Percentiles rank a stretch among this genome's conserved stretches.
Conservation (phyloP, 2,888 invertebrate species). For the Phania funesta region DNA sequence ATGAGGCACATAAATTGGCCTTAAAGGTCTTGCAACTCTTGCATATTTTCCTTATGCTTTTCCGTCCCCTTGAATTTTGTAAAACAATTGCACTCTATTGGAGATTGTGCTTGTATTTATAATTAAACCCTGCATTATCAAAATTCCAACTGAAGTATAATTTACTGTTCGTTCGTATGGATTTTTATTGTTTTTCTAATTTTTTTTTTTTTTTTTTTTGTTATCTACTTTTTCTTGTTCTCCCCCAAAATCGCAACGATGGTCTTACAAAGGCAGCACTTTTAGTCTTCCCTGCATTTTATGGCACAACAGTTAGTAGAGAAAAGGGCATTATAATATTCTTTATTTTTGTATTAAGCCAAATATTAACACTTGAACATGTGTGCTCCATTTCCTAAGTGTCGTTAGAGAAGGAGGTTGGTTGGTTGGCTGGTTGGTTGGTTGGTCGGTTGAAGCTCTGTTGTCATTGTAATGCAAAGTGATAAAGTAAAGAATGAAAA, state of each 20-base stretch:
- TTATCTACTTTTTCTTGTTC: neutral
- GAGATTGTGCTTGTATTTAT: slow-evolving; percentile 55
- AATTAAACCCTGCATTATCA: slow-evolving; percentile 60
- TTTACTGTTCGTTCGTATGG: slow-evolving; percentile 39
- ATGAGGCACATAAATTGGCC: slow-evolving; percentile 7
- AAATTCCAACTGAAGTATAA: slow-evolving; percentile 55
- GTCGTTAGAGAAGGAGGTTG: slow-evolving; percentile 55
- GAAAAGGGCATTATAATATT: slow-evolving; percentile 22
- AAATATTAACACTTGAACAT: slow-evolving; percentile 67
- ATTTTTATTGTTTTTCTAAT: slow-evolving; percentile 12
- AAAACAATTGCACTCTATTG: slow-evolving; percentile 19
- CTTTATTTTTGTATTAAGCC: slow-evolving; percentile 53
- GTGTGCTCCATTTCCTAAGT: slow-evolving; percentile 65
- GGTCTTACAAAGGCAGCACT: neutral
- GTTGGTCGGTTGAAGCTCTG: neutral
- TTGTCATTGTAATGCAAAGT: slow-evolving; percentile 35
- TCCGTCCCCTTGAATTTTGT: neutral
- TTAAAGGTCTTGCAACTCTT: slow-evolving; percentile 1
- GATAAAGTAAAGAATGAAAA: neutral
- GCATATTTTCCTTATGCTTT: neutral
- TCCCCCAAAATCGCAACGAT: slow-evolving; percentile 7
- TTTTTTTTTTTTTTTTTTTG: neutral
- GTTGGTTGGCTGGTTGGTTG: slow-evolving; percentile 31
- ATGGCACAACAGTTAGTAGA: slow-evolving; percentile 23
- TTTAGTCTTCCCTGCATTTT: slow-evolving; percentile 17